Evolutionary conservation across 2,888 invertebrate species (phyloP), one percentile per base, ranked within the genome.

Genomic region (Schrankia costaestrigalis): DNA sequence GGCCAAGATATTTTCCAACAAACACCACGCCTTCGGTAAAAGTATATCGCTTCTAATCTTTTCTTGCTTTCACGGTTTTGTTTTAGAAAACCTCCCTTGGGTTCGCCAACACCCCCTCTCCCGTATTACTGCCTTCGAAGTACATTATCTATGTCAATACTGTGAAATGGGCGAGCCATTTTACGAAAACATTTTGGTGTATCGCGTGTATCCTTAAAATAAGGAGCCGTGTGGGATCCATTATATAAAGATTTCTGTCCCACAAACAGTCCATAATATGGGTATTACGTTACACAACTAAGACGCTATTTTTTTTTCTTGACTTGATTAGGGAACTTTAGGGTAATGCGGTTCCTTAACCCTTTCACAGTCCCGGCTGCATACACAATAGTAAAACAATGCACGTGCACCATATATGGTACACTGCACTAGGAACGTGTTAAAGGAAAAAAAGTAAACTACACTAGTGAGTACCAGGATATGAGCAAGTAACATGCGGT

Each of bases 91-190:
- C 52, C 60, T 76, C 76, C 74, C 77, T 53, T 39, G 76, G 70
- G 79, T 46, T 52, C 44, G 39, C 36, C 46, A 34, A 37, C 51
- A 50, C 48, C 57, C 56, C 36, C 54, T 46, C 44, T 25, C 46
- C 52, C 63, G 54, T 60, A 63, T 64, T 55, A 48, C 55, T 58
- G 61, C 60, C 69, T 71, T 53, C 35, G 46, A 41, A 66, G 72
- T 72, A 78, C 74, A 84, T 83, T 83, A 83, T 85, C 82, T 78
- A 60, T 78, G 80, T 80, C 85, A 82, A 84, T 83, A 80, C 77
- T 68, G 68, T 54, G 64, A 72, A 70, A 75, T 66, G 73, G 63
- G 66, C 61, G 67, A 70, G 66, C 71, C 79, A 72, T 78, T 84
- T 80, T 76, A 72, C 66, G 78, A 74, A 79, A 81, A 75, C 78